Evolutionary conservation across 2,888 invertebrate species (phyloP), one percentile per base, ranked within the genome.

Genomic region (Melanostoma mellinum): DNA sequence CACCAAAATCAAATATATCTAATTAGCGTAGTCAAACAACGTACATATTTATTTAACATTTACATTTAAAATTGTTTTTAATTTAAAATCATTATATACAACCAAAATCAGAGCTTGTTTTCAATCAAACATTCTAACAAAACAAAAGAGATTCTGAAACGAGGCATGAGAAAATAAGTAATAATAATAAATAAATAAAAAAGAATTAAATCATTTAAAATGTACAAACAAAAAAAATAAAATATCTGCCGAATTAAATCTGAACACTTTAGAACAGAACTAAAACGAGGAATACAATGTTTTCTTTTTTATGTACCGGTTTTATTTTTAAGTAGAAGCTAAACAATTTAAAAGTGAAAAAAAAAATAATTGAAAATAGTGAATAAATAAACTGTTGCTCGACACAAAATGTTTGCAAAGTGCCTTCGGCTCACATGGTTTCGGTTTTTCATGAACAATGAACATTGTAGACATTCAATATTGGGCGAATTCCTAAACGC

Each of bases 1-100:
- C 85, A 85, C 85, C 85, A 85, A 85, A 80, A 85, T 85, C 75
- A 60, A 85, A 85, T 73, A 84, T 87, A 87, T 87, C 89, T 60
- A 78, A 85, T 76, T 85, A 86, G 86, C 89, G 75, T 79, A 84
- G 79, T 75, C 38, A 60, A 60, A 65, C 60, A 63, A 38, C 63
- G 63, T 63, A 50, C 50, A 42, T 84, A 79, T 84, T 84, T 84
- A 84, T 84, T 84, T 79, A 79, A 69, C 48, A 79, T 79, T 78
- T 67, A 79, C 79, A 75, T 84, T 65, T 38, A 40, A 74, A 74
- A 63, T 78, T 74, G 53, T 84, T 74, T 78, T 33, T 69, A 73
- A 74, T 74, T 30, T 50, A 63, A 63, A 48, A 32, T 68, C 78
- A 78, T 58, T 52, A 77, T 52, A 77, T 69, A 56, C 67, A 63